These are phyloP conservation scores for Eudemis profundana DNA, from an alignment of 2,888 invertebrate species.

Conservation along the genomic window DNA sequence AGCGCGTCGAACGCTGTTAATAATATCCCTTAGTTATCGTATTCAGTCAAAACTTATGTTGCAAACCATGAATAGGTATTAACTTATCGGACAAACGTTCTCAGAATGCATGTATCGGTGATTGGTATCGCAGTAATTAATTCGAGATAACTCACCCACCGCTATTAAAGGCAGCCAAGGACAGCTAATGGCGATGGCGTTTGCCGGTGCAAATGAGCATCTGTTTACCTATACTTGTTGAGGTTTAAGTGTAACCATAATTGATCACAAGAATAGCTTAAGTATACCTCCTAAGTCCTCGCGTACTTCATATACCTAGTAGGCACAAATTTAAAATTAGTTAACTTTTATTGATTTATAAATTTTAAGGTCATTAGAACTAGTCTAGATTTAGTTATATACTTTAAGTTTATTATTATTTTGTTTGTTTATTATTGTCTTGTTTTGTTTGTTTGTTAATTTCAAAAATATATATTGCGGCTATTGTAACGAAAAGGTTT, in stretches of 20 bases:
- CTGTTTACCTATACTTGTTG: slow-evolving; percentile 10
- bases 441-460: too few species aligned
- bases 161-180: slow-evolving; percentile 53
- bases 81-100: slow-evolving; percentile 45
- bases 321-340: too few species aligned
- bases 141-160: slow-evolving; percentile 57
- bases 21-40: background rate
- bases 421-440: too few species aligned
- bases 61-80: slow-evolving; percentile 45
- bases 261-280: background rate
- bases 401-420: too few species aligned
- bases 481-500: too few species aligned
- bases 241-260: slow-evolving; percentile 17
- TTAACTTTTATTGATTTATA: too few species aligned
- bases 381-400: too few species aligned
- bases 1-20: background rate
- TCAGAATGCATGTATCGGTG: slow-evolving; percentile 50
- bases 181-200: slow-evolving; percentile 50
- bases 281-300: too few species aligned
- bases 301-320: too few species aligned
- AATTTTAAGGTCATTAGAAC: too few species aligned
- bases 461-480: too few species aligned
- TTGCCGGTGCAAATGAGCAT: slow-evolving; percentile 45
- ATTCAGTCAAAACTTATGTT: slow-evolving; percentile 15
- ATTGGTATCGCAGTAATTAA: slow-evolving; percentile 71